Base-by-base conservation (phyloP, 1,140 invertebrate genomes). In the Lepidurus couesii region DNA sequence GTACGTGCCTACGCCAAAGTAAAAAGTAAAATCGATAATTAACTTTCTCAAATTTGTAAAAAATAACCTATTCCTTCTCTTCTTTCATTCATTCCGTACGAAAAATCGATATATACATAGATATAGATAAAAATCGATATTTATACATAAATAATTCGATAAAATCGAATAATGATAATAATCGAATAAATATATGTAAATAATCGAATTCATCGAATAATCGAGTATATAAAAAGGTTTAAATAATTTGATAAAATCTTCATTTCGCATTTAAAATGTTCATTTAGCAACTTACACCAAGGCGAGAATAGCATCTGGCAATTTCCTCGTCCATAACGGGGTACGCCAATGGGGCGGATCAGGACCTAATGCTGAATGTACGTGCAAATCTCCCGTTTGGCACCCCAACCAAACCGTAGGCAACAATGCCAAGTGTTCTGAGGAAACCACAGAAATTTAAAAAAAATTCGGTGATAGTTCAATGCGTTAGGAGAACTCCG, bases 371-470 rank as follows among this genome's bases (percentile, higher is more conserved):
- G 95, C 92, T 9, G 97, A 98, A 86, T 99, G 97, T 45, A 99
- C 91, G 84, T 95, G 98, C 53, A 99, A 88, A 82, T 92, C 93
- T 77, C 91, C 96, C 84, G 91, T 92, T 85, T 99, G 96, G 78
- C 96, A 93, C 21, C 97, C 80, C 43, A 99, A 88, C 98, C 98
- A 99, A 93, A 99, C 98, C 0, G 97, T 99, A 0, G 97, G 92
- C 79, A 95, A 65, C 47, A 65, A 21, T 21, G 47, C 47, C 47
- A 65, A 65, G 47, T 65, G 88, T 75, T 95, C 90, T 81, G 92
- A 94, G 44, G 79, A 42, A 73, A 74, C 24, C 13, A 73, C 42
- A 2, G 16, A 73, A 43, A n/a, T 42, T n/a, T 65, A 13, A 26
- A 4, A 65, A 21, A 34, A 21, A 0, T n/a, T 34, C 11, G 16